phyloP scores from a whole-genome alignment of 2,113 vertebrate genomes.

The Sinocyclocheilus anophthalmus region DNA sequence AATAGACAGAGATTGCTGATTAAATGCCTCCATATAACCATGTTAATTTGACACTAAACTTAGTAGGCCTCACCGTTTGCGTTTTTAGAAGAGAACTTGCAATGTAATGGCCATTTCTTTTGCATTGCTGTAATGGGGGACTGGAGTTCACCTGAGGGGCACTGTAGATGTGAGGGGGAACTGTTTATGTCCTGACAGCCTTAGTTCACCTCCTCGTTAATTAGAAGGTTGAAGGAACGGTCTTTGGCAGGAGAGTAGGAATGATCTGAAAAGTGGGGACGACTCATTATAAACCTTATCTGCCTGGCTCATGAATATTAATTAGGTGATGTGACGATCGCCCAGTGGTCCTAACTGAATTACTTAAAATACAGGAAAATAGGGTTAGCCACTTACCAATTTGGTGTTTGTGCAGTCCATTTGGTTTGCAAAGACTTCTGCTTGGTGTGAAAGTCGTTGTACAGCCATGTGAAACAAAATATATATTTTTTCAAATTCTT shows the following conservation, averaged over 20 bases:
- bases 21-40: not conserved
- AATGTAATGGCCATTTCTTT: no score
- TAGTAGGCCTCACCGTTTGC: no score
- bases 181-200: constrained; percentile 20
- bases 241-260: constrained; percentile 12
- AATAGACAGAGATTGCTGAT: not conserved
- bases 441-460: not conserved
- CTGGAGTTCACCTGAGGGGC: not conserved
- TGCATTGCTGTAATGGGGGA: not conserved
- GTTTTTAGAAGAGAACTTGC: no score
- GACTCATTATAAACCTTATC: not conserved
- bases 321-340: not conserved
- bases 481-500: not conserved
- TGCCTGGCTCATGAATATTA: not conserved
- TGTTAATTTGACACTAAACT: no score
- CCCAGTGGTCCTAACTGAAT: not conserved
- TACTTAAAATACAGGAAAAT: not conserved
- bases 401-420: not conserved
- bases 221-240: not conserved
- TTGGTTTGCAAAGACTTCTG: not conserved
- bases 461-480: no score
- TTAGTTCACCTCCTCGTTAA: not conserved
- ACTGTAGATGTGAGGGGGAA: not conserved
- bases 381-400: not conserved
- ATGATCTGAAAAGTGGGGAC: not conserved